A percentile compares a stretch with the other conserved stretches of the same genome.
Evolutionary conservation across 1,140 invertebrate species (phyloP).

Genomic region (Neodiprion lecontei): DNA sequence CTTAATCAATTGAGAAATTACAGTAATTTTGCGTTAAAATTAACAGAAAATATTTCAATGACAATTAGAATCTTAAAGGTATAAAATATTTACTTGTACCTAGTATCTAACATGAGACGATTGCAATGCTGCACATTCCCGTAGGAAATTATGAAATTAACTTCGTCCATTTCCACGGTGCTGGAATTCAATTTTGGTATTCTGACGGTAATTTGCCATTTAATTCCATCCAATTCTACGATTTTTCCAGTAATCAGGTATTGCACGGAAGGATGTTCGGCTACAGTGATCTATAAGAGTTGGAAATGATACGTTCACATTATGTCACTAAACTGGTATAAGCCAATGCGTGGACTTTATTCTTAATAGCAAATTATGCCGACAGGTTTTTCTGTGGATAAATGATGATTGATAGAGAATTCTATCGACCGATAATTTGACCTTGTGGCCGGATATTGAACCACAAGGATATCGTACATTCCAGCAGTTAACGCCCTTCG

Average conservation of each 20-base stretch:
- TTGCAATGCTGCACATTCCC: constrained; percentile 11
- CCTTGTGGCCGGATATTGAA: constrained; percentile 30
- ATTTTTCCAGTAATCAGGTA: too few relatives aligned
- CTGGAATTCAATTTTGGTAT: constrained; percentile 26
- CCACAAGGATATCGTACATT: constrained; percentile 33
- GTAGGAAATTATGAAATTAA: constrained; percentile 44
- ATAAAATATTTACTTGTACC: too few relatives aligned
- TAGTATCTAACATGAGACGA: too few relatives aligned
- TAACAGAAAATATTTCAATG: too few relatives aligned
- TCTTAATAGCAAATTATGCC: too few relatives aligned
- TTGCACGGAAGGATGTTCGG: too few relatives aligned
- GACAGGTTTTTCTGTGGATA: background rate
- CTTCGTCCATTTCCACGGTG: constrained; percentile 37
- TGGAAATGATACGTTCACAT: too few relatives aligned
- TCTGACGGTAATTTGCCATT: constrained; percentile 63
- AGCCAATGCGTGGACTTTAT: constrained; percentile 19
- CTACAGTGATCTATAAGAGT: constrained; percentile 47
- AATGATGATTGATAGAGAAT: background rate
- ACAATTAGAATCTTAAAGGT: too few relatives aligned
- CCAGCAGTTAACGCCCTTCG: constrained; percentile 46
- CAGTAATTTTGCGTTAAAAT: too few relatives aligned
- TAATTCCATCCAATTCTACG: too few relatives aligned
- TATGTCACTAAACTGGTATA: constrained; percentile 35
- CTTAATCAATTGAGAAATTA: too few relatives aligned
- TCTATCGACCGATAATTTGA: background rate